Evolutionary conservation across 2,888 invertebrate species (phyloP), one percentile per base, ranked within the genome.

Genomic region (Emmelina monodactyla): DNA sequence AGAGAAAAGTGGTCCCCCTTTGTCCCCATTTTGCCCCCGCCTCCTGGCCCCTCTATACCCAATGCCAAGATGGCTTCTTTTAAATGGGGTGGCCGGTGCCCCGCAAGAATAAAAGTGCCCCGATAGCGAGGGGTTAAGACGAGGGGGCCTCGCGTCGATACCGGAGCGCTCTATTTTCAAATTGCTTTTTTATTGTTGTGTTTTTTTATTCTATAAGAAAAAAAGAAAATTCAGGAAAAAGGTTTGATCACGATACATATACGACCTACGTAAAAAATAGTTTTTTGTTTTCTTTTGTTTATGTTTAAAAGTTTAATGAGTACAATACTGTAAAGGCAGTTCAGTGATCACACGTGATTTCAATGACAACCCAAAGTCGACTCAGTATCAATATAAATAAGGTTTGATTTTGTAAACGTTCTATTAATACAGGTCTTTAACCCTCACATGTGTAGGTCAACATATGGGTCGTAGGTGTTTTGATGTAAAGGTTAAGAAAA

Each of bases 51-150:
- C 61, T 55, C 50, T 33, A 52, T 55, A 51, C 56, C 60, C 70
- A 63, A 63, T 65, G 64, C 72, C 76, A 79, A 79, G 78, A 79
- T 79, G 78, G 78, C 79, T 78, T 73, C 78, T 78, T 78, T 78
- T 73, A 72, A 71, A 69, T 62, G 66, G 76, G 78, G 79, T 72
- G 76, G 79, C 70, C 78, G 53, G 60, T 62, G 68, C 69, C 73
- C 71, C 63, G 62, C 53, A 68, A 75, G 76, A 76, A 79, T 79
- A 79, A 79, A 79, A 79, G 73, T 78, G 58, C 68, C 58, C 62
- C 63, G 57, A 68, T 72, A 71, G 66, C 63, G 69, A 72, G 71
- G 58, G 66, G 67, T 55, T 55, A 65, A 62, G 63, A 55, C 32
- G 12, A 36, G 28, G 14, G 39, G 42, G 42, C 40, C 53, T 54